Evolutionary conservation across 2,113 vertebrate genomes (phyloP).

Genomic region (Xenopus borealis): DNA sequence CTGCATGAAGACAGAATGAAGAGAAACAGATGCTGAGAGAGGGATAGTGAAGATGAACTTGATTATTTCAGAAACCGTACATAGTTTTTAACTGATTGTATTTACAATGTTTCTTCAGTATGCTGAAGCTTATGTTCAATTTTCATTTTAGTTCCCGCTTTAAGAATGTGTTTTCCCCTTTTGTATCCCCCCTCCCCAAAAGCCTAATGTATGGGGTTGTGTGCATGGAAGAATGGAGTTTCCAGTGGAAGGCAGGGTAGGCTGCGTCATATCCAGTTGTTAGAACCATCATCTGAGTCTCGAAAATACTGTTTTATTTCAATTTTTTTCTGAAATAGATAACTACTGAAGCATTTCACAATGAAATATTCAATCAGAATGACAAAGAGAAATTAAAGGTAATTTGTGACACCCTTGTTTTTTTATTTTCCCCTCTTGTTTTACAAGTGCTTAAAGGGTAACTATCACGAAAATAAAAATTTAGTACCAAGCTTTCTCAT

Average conservation of each 20-base stretch:
- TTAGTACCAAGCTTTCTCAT: no score
- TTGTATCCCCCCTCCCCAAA: no score
- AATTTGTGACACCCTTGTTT: slow-evolving; percentile 12
- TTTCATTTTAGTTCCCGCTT: no score
- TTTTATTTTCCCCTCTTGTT: neutral
- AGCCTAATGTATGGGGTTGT: neutral
- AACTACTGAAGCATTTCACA: slow-evolving; percentile 43
- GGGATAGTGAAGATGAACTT: no score
- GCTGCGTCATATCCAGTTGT: neutral
- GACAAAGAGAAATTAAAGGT: slow-evolving; percentile 44
- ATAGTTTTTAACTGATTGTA: no score
- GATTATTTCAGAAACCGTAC: no score
- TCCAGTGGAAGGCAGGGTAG: neutral
- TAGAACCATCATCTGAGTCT: slow-evolving; percentile 19
- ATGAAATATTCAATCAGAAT: slow-evolving; percentile 40
- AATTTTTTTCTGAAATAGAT: slow-evolving; percentile 45
- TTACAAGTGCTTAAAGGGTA: slow-evolving; percentile 2
- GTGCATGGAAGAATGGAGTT: slow-evolving; percentile 18
- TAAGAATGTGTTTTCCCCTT: no score
- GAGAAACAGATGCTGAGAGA: no score
- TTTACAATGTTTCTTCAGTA: no score
- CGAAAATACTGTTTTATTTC: slow-evolving; percentile 45
- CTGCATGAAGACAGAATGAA: no score
- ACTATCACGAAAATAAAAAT: no score
- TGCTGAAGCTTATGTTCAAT: no score